Percentiles rank a stretch among this genome's conserved stretches.
phyloP scores from a whole-genome alignment of 2,888 invertebrate genomes.

The Ichneumon xanthorius region DNA sequence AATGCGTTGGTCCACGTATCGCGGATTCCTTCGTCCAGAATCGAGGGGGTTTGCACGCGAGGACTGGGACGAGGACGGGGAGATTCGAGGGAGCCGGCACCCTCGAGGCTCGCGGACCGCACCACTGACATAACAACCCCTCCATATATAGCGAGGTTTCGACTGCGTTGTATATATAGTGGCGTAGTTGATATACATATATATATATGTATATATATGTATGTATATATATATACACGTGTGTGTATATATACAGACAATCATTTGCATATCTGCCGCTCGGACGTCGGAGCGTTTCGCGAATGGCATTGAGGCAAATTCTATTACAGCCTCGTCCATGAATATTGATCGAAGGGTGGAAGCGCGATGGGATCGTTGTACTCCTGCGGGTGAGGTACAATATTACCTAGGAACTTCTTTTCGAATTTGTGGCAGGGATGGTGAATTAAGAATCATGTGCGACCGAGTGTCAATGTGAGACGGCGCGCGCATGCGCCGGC shows the following conservation, averaged over 20 bases:
- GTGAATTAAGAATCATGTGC: background rate
- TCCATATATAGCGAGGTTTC: conserved; percentile 9
- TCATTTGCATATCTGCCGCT: conserved; percentile 80
- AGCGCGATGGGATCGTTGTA: conserved; percentile 12
- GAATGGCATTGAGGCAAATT: conserved; percentile 78
- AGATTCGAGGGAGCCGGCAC: conserved; percentile 25
- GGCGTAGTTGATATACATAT: background rate
- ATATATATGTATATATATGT: background rate
- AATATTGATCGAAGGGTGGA: conserved; percentile 71
- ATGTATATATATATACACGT: background rate
- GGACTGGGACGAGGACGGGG: conserved; percentile 1
- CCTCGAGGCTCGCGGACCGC: conserved; percentile 27
- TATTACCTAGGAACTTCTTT: conserved; percentile 1
- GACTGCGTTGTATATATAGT: background rate
- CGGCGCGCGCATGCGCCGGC: too few species aligned
- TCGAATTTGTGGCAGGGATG: background rate
- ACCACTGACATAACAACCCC: conserved; percentile 48
- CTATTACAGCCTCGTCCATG: conserved; percentile 78
- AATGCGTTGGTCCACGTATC: conserved; percentile 45
- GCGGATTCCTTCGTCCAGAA: conserved; percentile 55
- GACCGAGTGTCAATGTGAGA: too few species aligned
- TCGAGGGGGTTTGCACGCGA: conserved; percentile 22
- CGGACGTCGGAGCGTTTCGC: conserved; percentile 75
- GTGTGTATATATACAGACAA: conserved; percentile 58
- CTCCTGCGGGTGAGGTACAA: background rate